These are phyloP conservation scores for Romanogobio albipinnatus DNA, from an alignment of 2,113 vertebrate genomes.

Conservation along the genomic window DNA sequence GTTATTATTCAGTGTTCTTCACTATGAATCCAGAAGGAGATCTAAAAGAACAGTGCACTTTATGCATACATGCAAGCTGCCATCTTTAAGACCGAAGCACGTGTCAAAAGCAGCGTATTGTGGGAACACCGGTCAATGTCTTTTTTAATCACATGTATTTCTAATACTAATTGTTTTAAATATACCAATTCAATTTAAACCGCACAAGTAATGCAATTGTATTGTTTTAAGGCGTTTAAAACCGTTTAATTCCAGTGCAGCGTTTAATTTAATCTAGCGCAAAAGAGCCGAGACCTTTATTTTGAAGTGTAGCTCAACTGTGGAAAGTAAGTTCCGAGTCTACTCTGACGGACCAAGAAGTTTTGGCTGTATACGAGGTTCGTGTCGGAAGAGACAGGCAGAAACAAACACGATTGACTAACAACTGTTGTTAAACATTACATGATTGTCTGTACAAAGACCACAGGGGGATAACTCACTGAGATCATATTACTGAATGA, in stretches of 20 bases:
- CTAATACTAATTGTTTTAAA: not conserved
- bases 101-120: conserved; percentile 17
- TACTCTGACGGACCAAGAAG: conserved; percentile 19
- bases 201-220: not conserved
- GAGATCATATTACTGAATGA: not conserved
- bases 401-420: not conserved
- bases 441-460: not conserved
- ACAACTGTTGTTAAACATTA: conserved; percentile 3
- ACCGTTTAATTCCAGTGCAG: not conserved
- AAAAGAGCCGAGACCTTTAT: conserved; percentile 4
- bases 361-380: not conserved
- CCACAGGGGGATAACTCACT: not conserved
- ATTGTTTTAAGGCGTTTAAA: not conserved
- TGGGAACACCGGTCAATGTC: not conserved
- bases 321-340: conserved; percentile 21
- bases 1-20: not conserved
- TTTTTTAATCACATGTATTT: not conserved
- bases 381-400: not conserved
- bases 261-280: not conserved
- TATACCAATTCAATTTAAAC: not conserved
- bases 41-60: not conserved
- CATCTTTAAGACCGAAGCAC: conserved; percentile 38
- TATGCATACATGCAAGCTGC: conserved; percentile 20
- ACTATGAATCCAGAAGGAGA: not conserved
- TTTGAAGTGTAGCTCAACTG: conserved; percentile 11